Evolutionary conservation across 2,113 vertebrate species (phyloP).

Genomic region (Mastomys coucha): DNA sequence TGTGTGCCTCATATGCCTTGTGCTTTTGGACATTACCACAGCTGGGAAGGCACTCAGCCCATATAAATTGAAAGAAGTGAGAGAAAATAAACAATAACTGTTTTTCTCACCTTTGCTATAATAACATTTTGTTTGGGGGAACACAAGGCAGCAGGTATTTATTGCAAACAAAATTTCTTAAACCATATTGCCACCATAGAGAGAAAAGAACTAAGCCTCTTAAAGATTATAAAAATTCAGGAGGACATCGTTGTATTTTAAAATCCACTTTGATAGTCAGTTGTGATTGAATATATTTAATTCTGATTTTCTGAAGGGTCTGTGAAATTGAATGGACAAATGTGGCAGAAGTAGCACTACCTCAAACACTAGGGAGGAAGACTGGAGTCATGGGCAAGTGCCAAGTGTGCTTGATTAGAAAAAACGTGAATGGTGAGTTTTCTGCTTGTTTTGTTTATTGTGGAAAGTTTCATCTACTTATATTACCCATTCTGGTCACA

Average conservation of each 20-base stretch:
- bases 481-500: neutral
- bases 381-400: neutral
- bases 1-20: neutral
- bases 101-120: constrained; percentile 26
- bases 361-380: neutral
- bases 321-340: neutral
- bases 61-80: neutral
- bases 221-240: neutral
- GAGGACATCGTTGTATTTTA: neutral
- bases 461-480: neutral
- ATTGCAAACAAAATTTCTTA: neutral
- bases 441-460: neutral
- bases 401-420: neutral
- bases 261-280: neutral
- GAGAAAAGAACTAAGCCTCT: neutral
- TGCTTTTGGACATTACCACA: neutral
- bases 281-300: neutral
- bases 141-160: neutral
- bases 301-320: neutral
- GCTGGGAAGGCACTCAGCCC: neutral
- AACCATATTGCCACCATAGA: neutral
- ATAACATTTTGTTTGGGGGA: neutral
- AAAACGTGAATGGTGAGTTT: neutral
- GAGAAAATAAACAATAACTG: neutral
- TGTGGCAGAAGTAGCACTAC: neutral